Base-by-base conservation (phyloP, 1,140 invertebrate genomes). In the Rhagoletis pomonella region DNA sequence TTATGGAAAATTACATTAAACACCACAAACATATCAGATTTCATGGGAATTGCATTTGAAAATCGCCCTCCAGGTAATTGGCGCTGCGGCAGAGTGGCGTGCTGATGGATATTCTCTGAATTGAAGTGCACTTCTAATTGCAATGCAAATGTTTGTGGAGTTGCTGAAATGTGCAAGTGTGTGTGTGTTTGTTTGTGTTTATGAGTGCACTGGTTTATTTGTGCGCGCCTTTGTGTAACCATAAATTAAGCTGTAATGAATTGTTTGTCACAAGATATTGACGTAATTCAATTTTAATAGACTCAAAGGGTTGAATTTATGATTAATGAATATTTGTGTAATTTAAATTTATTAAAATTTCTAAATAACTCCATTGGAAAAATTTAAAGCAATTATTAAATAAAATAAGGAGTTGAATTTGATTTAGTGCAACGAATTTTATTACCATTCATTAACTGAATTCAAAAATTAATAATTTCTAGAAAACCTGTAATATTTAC, bases 11-110 rank as follows among this genome's bases (percentile, higher is more conserved):
- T 81, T 81, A 81, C 73, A 81, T 81, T 81, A 17, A 29, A 81
- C 73, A n/a, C 73, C 73, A 81, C 73, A 81, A 81, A 81, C 47
- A 58, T 81, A 81, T 81, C 73, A 81, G 73, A 81, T 81, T 81
- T 81, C 73, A 81, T 81, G 73, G 73, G 73, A 81, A 81, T 81
- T 81, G 47, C 73, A 81, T 55, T 55, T 55, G 73, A 58, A 81
- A 73, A 81, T 81, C 47, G 73, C 73, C 73, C 73, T 50, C 47
- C 73, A 81, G 73, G 73, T 81, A 81, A 55, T 50, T 81, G 73
- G 73, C 73, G 73, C 9, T 12, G 47, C 47, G 73, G 47, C 47
- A 73, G 42, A 3, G 44, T 73, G 69, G 73, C 47, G 73, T 81
- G n/a, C 55, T 81, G 73, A 55, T 55, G 44, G 44, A 55, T 81